Conservation (phyloP, 1,140 invertebrate species). For the Platorchestia sp. region DNA sequence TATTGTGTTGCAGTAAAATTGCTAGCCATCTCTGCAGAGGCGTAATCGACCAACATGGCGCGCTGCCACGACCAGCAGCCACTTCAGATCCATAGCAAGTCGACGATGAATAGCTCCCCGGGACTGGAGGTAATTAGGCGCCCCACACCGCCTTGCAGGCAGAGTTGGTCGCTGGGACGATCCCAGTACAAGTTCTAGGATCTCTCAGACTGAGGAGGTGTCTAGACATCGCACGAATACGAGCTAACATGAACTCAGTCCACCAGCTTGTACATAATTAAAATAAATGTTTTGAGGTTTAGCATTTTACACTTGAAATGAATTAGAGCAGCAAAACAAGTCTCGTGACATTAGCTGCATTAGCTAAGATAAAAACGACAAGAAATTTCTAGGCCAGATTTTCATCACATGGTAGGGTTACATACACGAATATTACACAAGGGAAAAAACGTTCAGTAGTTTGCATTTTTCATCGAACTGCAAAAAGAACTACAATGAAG, state of each 20-base stretch:
- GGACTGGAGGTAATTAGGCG: neutral
- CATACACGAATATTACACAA: too few relatives aligned
- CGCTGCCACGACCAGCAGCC: neutral
- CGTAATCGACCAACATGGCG: neutral
- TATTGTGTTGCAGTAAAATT: neutral
- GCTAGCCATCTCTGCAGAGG: neutral
- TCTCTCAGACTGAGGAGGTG: neutral
- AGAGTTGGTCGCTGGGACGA: neutral
- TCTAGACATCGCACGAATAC: neutral
- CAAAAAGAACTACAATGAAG: too few relatives aligned
- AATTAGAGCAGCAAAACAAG: neutral
- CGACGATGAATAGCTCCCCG: neutral
- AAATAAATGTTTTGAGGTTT: neutral
- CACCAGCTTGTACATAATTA: neutral
- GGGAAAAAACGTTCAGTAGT: too few relatives aligned
- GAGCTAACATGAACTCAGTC: neutral
- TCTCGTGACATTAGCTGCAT: too few relatives aligned
- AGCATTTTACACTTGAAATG: neutral
- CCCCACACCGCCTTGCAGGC: neutral
- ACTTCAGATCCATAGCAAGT: neutral
- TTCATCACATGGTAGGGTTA: neutral
- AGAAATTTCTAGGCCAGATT: neutral
- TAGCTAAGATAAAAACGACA: neutral
- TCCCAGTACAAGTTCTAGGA: neutral
- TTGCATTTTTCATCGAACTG: too few relatives aligned